Conservation (phyloP, 2,113 vertebrate genomes). For the Pteruthius melanotis region DNA sequence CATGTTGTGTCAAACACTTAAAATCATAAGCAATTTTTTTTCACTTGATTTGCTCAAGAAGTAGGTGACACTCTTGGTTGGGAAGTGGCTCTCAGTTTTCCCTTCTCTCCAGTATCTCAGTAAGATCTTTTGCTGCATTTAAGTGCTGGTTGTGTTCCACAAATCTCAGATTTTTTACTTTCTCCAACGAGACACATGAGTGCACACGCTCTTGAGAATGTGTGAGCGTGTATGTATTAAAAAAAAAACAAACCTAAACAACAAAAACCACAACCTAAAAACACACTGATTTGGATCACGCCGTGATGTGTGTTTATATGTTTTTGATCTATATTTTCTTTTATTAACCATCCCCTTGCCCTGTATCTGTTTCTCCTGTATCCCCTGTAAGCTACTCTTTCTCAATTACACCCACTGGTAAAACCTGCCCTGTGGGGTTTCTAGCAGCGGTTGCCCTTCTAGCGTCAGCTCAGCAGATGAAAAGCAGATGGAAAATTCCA, state of each 20-base stretch:
- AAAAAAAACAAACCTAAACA: not conserved
- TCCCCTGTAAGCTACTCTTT: conserved; percentile 66
- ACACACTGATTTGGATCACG: conserved; percentile 9
- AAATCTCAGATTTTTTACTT: not conserved
- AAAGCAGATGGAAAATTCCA: conserved; percentile 77
- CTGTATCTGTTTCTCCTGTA: too few species aligned
- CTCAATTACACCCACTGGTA: conserved; percentile 65
- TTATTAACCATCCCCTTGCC: conserved; percentile 61
- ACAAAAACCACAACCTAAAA: not conserved
- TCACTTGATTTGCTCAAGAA: not conserved
- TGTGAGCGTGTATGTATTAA: not conserved
- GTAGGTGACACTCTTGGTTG: not conserved
- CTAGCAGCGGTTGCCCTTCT: conserved; percentile 54
- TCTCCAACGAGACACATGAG: not conserved
- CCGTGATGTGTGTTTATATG: conserved; percentile 56
- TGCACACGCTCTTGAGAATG: not conserved
- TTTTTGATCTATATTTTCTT: conserved; percentile 67
- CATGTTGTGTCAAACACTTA: not conserved
- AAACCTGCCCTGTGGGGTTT: conserved; percentile 59
- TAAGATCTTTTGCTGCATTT: not conserved
- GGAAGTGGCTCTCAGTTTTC: not conserved
- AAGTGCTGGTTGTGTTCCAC: not conserved
- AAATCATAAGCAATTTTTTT: not conserved
- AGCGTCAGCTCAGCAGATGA: conserved; percentile 58
- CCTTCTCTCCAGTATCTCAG: not conserved